These are phyloP conservation scores for Drosophila oshimai DNA, from an alignment of 1,140 invertebrate genomes.

Conservation along the genomic window DNA sequence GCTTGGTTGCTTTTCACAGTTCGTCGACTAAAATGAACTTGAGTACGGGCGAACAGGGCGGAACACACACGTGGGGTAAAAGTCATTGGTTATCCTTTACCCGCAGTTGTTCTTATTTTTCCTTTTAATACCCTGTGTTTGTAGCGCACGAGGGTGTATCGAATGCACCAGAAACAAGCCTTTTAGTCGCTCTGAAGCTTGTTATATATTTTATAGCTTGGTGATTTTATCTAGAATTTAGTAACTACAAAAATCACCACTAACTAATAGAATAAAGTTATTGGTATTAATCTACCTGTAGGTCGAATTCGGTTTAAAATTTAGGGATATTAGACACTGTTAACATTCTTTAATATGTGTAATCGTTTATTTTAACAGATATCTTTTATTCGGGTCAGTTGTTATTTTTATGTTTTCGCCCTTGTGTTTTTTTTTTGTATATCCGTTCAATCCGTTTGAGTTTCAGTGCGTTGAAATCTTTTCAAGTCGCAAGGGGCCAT, in stretches of 20 bases:
- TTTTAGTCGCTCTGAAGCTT: no score
- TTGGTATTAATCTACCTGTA: no score
- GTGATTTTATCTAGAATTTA: no score
- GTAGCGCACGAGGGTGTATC: background rate
- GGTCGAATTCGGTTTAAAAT: no score
- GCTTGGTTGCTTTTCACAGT: slow-evolving; percentile 71
- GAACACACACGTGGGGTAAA: slow-evolving; percentile 38
- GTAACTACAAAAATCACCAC: background rate
- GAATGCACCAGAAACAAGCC: background rate
- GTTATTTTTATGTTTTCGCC: background rate
- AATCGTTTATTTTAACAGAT: no score
- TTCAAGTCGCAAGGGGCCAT: slow-evolving; percentile 52
- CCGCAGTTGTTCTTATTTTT: slow-evolving; percentile 6
- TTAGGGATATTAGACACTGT: no score
- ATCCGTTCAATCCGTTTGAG: slow-evolving; percentile 44
- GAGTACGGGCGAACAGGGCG: background rate
- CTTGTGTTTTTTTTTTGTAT: background rate
- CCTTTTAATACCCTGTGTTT: slow-evolving; percentile 18
- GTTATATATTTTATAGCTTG: no score
- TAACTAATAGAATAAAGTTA: no score
- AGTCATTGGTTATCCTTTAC: slow-evolving; percentile 70
- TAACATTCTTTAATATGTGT: no score
- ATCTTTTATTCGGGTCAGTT: background rate
- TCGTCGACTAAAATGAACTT: slow-evolving; percentile 45
- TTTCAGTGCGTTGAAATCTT: slow-evolving; percentile 51